Conservation (phyloP, 2,113 vertebrate genomes). For the Chloropsis hardwickii region DNA sequence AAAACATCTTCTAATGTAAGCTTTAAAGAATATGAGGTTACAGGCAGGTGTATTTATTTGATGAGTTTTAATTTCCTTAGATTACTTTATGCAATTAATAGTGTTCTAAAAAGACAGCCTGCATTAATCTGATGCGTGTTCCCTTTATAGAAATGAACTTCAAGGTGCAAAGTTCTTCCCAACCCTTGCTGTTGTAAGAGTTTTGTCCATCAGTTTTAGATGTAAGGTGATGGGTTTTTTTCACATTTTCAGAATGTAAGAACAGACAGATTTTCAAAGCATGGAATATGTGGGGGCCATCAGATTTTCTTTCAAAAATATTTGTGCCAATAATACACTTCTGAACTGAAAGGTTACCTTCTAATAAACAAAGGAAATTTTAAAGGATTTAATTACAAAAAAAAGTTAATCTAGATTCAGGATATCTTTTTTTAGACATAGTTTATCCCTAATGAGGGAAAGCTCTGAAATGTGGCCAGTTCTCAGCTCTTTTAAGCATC, state of each 20-base stretch:
- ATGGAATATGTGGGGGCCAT: not conserved
- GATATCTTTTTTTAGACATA: not conserved
- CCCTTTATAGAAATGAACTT: not conserved
- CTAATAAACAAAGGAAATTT: not conserved
- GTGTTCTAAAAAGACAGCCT: not conserved
- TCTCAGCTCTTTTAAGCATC: conserved; percentile 2
- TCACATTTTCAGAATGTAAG: not conserved
- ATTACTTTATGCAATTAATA: not conserved
- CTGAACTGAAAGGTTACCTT: not conserved
- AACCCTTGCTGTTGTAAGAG: not conserved
- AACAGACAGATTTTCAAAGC: not conserved
- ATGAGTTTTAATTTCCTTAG: not conserved
- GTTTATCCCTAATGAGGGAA: not conserved
- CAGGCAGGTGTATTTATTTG: conserved; percentile 5
- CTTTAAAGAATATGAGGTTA: not conserved
- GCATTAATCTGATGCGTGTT: not conserved
- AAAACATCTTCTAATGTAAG: not conserved
- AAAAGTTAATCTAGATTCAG: not conserved
- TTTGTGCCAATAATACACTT: not conserved
- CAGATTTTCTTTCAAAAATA: not conserved
- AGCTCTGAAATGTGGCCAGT: not conserved
- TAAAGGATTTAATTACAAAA: not conserved
- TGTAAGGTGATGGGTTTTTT: not conserved
- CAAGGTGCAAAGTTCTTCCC: not conserved
- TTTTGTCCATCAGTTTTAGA: not conserved